phyloP scores from a whole-genome alignment of 2,888 invertebrate genomes.

The Tillus elongatus region DNA sequence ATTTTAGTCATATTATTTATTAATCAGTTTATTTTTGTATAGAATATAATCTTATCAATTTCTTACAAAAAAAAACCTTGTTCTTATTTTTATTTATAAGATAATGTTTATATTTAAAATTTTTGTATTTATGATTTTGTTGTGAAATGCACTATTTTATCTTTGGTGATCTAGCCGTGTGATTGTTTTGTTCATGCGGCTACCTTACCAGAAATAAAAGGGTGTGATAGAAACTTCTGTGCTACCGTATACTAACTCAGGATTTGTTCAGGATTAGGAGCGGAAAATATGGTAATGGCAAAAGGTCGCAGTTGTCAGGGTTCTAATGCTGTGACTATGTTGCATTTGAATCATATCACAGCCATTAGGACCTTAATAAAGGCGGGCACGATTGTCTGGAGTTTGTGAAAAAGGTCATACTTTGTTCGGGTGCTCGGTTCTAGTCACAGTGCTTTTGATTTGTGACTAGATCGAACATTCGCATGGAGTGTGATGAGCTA shows the following conservation, averaged over 20 bases:
- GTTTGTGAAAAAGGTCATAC: conserved; percentile 24
- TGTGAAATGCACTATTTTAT: conserved; percentile 21
- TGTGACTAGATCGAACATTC: conserved; percentile 44
- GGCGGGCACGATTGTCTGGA: conserved; percentile 15
- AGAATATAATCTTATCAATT: conserved; percentile 6
- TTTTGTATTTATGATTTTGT: conserved; percentile 10
- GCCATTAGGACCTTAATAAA: conserved; percentile 40
- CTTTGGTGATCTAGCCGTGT: conserved; percentile 45
- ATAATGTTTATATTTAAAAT: no score
- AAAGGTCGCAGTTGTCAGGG: no score
- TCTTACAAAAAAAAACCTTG: no score
- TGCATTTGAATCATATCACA: conserved; percentile 38
- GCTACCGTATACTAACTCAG: background rate
- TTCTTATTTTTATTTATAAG: no score
- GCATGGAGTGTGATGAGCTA: conserved; percentile 36
- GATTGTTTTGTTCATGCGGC: conserved; percentile 32
- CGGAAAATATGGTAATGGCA: no score
- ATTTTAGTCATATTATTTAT: background rate
- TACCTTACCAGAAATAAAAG: conserved; percentile 31
- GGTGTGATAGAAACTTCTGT: background rate
- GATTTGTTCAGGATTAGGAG: background rate
- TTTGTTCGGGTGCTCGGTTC: conserved; percentile 36
- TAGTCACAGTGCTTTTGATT: conserved; percentile 32
- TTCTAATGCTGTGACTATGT: no score
- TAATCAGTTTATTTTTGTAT: background rate